phyloP scores from a whole-genome alignment of 2,797 vertebrate genomes.

The Myiotriccus ornatus region DNA sequence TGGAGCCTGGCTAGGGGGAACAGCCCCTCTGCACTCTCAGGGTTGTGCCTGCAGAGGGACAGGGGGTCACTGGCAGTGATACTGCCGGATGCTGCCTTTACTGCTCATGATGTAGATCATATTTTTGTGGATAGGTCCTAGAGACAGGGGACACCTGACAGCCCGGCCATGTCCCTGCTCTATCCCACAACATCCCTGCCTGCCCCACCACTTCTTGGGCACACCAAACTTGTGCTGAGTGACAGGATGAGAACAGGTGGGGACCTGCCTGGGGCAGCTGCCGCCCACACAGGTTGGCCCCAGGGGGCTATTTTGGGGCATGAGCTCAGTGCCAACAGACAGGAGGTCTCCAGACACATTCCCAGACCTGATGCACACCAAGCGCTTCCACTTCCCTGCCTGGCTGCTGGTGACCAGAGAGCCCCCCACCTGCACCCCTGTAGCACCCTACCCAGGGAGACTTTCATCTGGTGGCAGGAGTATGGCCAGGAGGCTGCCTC shows the following conservation, averaged over 20 bases:
- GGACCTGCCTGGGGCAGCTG: not conserved
- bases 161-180: not conserved
- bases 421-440: not conserved
- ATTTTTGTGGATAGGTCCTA: not conserved
- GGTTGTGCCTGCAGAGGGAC: not conserved
- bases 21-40: not conserved
- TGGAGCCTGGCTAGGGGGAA: not conserved
- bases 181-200: not conserved
- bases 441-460: not conserved
- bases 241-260: conserved; percentile 3
- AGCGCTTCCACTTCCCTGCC: not conserved
- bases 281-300: not conserved
- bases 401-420: not conserved
- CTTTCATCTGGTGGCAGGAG: not conserved
- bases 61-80: not conserved
- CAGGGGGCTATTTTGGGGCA: conserved; percentile 60
- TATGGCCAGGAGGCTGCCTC: not conserved
- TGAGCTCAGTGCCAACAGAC: conserved; percentile 64
- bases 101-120: not conserved
- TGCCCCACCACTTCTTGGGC: not conserved
- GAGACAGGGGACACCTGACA: not conserved
- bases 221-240: not conserved
- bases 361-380: not conserved
- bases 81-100: not conserved
- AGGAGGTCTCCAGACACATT: not conserved